phyloP scores from a whole-genome alignment of 92 coral and sea anemone species.

The Zoanthus solanderi region DNA sequence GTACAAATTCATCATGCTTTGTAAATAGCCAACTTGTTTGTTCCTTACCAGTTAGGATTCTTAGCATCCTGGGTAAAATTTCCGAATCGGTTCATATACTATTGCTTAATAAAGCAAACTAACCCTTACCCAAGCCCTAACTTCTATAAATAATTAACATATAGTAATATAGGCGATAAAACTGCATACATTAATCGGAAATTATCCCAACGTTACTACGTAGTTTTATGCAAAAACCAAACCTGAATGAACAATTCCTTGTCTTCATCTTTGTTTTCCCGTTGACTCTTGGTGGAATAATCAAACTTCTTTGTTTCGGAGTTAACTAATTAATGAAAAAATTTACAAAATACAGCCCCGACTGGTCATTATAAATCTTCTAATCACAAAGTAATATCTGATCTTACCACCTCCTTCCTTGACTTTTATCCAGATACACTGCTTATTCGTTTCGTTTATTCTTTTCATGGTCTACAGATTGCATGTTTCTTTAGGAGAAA shows the following conservation, averaged over 20 bases:
- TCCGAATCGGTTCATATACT: too few species aligned
- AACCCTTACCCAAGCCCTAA: too few species aligned
- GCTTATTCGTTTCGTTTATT: background rate
- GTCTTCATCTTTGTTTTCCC: conserved; percentile 31
- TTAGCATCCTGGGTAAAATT: too few species aligned
- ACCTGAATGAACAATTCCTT: conserved; percentile 31
- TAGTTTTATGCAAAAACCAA: background rate
- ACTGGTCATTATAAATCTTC: background rate
- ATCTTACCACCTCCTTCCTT: conserved; percentile 36
- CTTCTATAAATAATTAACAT: too few species aligned
- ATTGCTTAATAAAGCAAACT: too few species aligned
- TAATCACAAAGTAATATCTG: background rate
- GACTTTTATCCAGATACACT: conserved; percentile 23
- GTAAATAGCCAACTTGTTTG: too few species aligned
- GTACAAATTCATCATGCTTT: too few species aligned
- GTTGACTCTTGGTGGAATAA: conserved; percentile 7
- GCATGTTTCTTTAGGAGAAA: background rate
- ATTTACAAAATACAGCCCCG: background rate
- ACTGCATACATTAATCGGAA: background rate
- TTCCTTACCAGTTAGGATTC: too few species aligned
- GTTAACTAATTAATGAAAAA: conserved; percentile 13
- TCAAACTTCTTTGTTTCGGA: conserved; percentile 29
- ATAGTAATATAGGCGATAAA: too few species aligned
- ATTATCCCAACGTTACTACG: background rate
- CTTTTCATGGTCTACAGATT: background rate